Evolutionary conservation across 2,797 vertebrate genomes (phyloP).

Genomic region (Sebastolobus altivelis): DNA sequence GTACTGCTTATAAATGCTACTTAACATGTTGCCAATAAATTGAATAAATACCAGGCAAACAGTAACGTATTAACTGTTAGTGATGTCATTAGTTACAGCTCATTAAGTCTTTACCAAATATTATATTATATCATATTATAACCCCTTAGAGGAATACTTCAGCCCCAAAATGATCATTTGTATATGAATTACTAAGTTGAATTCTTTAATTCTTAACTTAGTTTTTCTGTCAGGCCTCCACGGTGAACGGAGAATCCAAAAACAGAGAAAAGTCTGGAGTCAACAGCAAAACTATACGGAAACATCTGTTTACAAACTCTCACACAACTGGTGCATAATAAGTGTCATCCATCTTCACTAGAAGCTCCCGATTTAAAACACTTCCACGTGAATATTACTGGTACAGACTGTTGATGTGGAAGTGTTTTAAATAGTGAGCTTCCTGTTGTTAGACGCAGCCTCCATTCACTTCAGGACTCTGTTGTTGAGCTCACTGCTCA

Average conservation of each 20-base stretch:
- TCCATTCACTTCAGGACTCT: too few species aligned
- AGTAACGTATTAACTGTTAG: background rate
- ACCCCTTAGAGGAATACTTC: background rate
- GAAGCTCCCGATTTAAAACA: too few species aligned
- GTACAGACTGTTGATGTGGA: too few species aligned
- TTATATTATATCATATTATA: background rate
- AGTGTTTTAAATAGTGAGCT: too few species aligned
- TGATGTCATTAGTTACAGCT: background rate
- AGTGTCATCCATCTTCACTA: too few species aligned
- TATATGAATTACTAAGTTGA: background rate
- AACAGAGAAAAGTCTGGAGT: too few species aligned
- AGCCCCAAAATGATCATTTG: background rate
- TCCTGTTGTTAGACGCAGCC: too few species aligned
- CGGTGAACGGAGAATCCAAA: too few species aligned
- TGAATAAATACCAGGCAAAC: background rate
- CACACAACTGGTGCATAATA: too few species aligned
- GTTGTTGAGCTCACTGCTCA: too few species aligned
- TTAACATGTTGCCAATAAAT: background rate
- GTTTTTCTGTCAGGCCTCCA: background rate
- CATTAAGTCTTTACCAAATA: background rate
- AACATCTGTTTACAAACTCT: background rate
- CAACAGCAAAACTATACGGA: background rate
- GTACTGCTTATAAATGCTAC: background rate
- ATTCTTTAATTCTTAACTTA: background rate
- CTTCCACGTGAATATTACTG: too few species aligned